Conservation (phyloP, 2,888 invertebrate genomes). For the Torymus aiolomorphi region DNA sequence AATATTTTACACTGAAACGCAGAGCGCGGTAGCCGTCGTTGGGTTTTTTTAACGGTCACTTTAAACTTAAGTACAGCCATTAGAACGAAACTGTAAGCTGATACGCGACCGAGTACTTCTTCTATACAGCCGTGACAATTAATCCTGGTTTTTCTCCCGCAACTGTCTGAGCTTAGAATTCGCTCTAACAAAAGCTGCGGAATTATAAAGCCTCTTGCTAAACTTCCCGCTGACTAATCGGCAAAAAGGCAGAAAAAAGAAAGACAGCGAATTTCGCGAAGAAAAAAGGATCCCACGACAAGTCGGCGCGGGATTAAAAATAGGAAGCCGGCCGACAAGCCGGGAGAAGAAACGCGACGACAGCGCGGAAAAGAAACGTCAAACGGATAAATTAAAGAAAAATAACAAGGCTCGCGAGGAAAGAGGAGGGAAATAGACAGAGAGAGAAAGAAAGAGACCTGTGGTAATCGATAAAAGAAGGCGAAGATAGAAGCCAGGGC, state of each 20-base stretch:
- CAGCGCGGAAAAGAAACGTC: neutral
- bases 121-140: too few relatives aligned
- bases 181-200: too few relatives aligned
- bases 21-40: too few relatives aligned
- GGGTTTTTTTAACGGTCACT: too few relatives aligned
- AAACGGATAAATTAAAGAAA: neutral
- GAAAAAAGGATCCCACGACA: neutral
- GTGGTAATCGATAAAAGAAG: slow-evolving; percentile 29
- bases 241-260: neutral
- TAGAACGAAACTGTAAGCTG: too few relatives aligned
- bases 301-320: slow-evolving; percentile 22
- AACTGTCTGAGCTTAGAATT: too few relatives aligned
- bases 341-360: slow-evolving; percentile 4
- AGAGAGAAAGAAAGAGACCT: neutral
- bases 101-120: too few relatives aligned
- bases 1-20: too few relatives aligned
- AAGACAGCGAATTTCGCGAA: neutral
- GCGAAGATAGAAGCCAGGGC: slow-evolving; percentile 2
- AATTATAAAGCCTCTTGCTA: too few relatives aligned
- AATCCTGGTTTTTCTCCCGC: too few relatives aligned
- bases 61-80: too few relatives aligned
- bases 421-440: neutral
- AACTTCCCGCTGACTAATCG: neutral
- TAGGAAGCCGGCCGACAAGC: slow-evolving; percentile 1
- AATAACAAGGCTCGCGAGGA: neutral